Conservation (phyloP, 2,797 vertebrate species). For the Mormyrus hasselquistii region DNA sequence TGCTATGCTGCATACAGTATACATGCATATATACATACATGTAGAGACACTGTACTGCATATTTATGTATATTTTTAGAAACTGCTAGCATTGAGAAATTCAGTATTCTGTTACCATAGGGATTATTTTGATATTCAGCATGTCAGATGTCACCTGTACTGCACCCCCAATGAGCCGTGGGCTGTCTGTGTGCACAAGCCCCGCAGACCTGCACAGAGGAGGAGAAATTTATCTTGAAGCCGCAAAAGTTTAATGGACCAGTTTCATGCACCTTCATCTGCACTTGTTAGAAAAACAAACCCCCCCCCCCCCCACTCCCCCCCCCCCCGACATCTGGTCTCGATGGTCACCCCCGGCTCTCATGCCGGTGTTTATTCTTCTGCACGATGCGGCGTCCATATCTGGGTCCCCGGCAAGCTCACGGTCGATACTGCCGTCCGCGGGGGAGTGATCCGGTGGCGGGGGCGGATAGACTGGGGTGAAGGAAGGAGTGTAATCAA, state of each 20-base stretch:
- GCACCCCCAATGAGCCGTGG: background rate
- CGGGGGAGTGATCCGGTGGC: slow-evolving; percentile 19
- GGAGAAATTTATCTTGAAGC: slow-evolving; percentile 18
- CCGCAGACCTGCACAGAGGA: background rate
- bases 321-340: slow-evolving; percentile 31
- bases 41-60: background rate
- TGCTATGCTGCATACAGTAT: background rate
- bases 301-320: background rate
- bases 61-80: background rate
- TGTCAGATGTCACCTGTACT: background rate
- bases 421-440: slow-evolving; percentile 24
- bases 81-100: background rate
- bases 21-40: background rate
- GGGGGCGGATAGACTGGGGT: background rate
- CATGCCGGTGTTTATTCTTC: slow-evolving; percentile 26
- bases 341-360: slow-evolving; percentile 29
- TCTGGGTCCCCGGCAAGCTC: slow-evolving; percentile 14
- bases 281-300: slow-evolving; percentile 33
- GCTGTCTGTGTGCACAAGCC: background rate
- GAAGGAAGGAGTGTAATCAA: slow-evolving; percentile 26
- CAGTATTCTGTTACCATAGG: background rate
- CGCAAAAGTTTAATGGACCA: slow-evolving; percentile 26
- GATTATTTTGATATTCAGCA: background rate
- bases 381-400: slow-evolving; percentile 10
- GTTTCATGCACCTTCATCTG: slow-evolving; percentile 31